These are phyloP conservation scores for Parasteatoda lunata DNA, from an alignment of 2,888 invertebrate genomes.

Conservation along the genomic window DNA sequence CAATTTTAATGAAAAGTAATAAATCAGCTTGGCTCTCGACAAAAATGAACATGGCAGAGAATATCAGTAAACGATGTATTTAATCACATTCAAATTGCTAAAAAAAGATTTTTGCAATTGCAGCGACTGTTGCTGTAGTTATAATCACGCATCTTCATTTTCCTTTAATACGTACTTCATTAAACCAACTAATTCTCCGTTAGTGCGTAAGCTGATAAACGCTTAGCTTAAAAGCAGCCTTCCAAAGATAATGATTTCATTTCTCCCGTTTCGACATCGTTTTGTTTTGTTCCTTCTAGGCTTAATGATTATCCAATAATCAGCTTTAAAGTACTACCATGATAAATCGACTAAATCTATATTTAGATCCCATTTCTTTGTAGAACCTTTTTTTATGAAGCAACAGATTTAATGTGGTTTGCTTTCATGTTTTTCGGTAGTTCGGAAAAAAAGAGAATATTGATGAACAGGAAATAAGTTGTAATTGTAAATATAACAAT, in stretches of 20 bases:
- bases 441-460: neutral
- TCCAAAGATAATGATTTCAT: slow-evolving; percentile 41
- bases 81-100: slow-evolving; percentile 14
- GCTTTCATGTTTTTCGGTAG: neutral
- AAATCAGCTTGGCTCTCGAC: neutral
- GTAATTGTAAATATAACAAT: no score
- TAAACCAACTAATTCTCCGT: slow-evolving; percentile 19
- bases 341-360: slow-evolving; percentile 13
- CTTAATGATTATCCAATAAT: slow-evolving; percentile 61
- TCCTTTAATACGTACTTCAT: slow-evolving; percentile 16
- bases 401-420: neutral
- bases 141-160: slow-evolving; percentile 29
- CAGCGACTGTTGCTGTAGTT: neutral
- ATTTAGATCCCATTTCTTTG: slow-evolving; percentile 41
- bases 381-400: neutral
- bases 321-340: slow-evolving; percentile 1
- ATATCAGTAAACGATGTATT: slow-evolving; percentile 19
- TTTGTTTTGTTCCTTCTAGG: slow-evolving; percentile 32
- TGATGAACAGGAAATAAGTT: no score
- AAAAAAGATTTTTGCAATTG: slow-evolving; percentile 10
- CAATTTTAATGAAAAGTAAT: neutral
- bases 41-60: neutral
- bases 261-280: slow-evolving; percentile 4
- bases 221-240: neutral
- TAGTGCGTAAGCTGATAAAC: slow-evolving; percentile 28